phyloP scores from a whole-genome alignment of 2,888 invertebrate species.

The Thereva nobilitata region DNA sequence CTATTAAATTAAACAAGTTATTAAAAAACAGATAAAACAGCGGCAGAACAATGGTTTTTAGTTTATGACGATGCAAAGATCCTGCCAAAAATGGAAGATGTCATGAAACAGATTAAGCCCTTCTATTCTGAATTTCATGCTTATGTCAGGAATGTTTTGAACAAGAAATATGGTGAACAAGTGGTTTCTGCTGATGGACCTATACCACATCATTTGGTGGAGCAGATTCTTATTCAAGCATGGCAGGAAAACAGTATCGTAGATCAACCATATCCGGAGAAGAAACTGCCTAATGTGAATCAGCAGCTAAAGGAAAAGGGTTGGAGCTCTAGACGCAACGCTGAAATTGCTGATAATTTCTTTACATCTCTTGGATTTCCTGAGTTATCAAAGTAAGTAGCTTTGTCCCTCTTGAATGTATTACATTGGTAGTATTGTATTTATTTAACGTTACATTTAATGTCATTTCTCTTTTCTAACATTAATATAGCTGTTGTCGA shows the following conservation, averaged over 20 bases:
- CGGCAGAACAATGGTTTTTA: conserved; percentile 50
- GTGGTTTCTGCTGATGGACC: conserved; percentile 66
- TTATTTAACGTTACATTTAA: too few species aligned
- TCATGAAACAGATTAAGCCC: conserved; percentile 73
- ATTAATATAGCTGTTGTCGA: too few species aligned
- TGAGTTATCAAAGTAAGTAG: conserved; percentile 14
- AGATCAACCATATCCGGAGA: conserved; percentile 72
- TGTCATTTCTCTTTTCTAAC: too few species aligned
- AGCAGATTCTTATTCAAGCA: conserved; percentile 58
- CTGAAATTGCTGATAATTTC: conserved; percentile 51
- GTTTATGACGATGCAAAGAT: conserved; percentile 50
- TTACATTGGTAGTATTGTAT: too few species aligned
- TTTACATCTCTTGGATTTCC: conserved; percentile 51
- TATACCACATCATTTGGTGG: conserved; percentile 76
- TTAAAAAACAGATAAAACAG: conserved; percentile 12
- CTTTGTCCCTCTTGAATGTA: too few species aligned
- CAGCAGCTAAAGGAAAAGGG: conserved; percentile 50
- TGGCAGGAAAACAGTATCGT: conserved; percentile 56
- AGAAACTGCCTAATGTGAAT: conserved; percentile 71
- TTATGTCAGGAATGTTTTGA: conserved; percentile 72
- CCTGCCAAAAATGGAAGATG: conserved; percentile 52
- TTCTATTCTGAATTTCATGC: conserved; percentile 82
- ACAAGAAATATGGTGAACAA: conserved; percentile 69
- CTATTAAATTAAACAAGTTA: background rate
- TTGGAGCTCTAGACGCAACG: conserved; percentile 48